Evolutionary conservation across 2,113 vertebrate species (phyloP), one percentile per base, ranked within the genome.

Genomic region (Orcinus orca): DNA sequence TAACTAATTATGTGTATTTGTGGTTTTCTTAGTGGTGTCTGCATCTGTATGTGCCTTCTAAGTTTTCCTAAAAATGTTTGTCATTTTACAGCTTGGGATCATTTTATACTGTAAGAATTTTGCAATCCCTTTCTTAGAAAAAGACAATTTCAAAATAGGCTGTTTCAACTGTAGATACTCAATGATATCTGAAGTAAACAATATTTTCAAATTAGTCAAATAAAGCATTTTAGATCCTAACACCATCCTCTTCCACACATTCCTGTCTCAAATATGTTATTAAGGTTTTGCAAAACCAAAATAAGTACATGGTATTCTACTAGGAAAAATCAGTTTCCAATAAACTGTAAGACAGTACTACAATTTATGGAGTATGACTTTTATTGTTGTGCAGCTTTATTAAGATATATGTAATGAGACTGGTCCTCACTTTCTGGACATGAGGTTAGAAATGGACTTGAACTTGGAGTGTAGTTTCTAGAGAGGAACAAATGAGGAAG

Each of bases 311-410:
- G 10, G 3, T 10, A 83, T 73, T 38, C 9, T 63, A 47, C 47
- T 60, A 60, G 38, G 15, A 36, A 10, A 62, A 71, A 60, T 83
- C 23, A 71, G 11, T 47, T 60, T 71, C 50, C 31, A 71, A 20
- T 71, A 47, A 81, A 47, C 21, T 71, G 5, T 81, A 58, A 33
- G 26, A 36, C 33, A 25, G 18, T 12, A 38, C n/a, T 41, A 68
- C 11, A 44, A 29, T 44, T 70, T 58, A 60, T 21, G 33, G 20
- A 97, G 93, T 98, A 94, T 96, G 96, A 96, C n/a, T 71, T 71
- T 92, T 26, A 6, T 47, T 60, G 36, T 31, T 92, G 17, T 50
- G 53, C 11, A n/a, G 20, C 8, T 85, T 85, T 26, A 13, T 70
- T 36, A 67, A n/a, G 3, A 26, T 53, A 17, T n/a, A 53, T 58